Conservation (phyloP, 92 coral and sea anemone genomes). For the Heliopora coerulea region DNA sequence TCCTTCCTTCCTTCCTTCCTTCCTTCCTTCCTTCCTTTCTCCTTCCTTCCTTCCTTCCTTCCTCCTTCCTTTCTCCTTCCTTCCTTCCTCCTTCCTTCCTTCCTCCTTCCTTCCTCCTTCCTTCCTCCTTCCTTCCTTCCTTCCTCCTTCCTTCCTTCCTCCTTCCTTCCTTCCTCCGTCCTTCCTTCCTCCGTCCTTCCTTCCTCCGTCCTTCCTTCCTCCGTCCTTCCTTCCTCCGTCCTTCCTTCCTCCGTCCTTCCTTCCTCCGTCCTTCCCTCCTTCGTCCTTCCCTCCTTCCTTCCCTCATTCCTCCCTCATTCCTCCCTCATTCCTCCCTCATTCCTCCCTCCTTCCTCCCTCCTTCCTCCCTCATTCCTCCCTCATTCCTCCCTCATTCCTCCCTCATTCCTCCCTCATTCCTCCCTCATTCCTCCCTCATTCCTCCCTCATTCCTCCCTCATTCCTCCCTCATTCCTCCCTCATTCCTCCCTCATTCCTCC, state of each 20-base stretch:
- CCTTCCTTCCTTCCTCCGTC: constrained; percentile 1
- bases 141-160: constrained; percentile 2
- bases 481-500: no score
- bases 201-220: constrained; percentile 2
- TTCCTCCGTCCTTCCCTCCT: background rate
- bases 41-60: constrained; percentile 15
- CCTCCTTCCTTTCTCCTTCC: constrained; percentile 19
- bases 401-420: no score
- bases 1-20: constrained; percentile 20
- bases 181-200: constrained; percentile 4
- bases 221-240: background rate
- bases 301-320: background rate
- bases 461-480: no score
- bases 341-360: background rate
- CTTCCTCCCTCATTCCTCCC: no score
- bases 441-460: no score
- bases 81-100: constrained; percentile 10
- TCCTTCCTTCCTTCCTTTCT: constrained; percentile 15
- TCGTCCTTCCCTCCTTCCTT: background rate
- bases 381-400: no score
- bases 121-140: constrained; percentile 11
- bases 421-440: no score
- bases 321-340: no score
- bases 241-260: constrained; percentile 6
- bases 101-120: background rate